phyloP scores from a whole-genome alignment of 1,140 invertebrate genomes.

The Diachasma alloeum region DNA sequence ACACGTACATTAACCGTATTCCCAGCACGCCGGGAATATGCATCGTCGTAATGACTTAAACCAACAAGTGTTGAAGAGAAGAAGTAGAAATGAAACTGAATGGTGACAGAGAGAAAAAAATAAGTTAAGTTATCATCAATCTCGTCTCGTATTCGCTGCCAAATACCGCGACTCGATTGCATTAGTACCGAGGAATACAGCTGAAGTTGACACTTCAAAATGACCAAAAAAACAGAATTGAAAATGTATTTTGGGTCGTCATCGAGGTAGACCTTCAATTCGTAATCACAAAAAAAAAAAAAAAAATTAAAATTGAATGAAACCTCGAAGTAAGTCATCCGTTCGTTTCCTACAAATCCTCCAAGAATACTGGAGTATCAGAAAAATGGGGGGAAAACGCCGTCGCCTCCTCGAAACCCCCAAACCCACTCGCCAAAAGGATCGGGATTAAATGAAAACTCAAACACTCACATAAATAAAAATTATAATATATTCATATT shows the following conservation, averaged over 20 bases:
- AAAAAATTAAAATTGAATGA: not conserved
- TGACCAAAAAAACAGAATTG: not conserved
- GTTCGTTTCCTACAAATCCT: no score
- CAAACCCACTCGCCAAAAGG: no score
- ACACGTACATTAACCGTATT: slow-evolving; percentile 51
- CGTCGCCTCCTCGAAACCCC: no score
- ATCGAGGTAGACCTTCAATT: not conserved
- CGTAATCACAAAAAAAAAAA: not conserved
- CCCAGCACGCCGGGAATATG: slow-evolving; percentile 42
- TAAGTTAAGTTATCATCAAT: not conserved
- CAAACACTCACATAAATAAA: slow-evolving; percentile 29
- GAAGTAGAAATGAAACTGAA: not conserved
- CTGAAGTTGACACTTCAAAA: not conserved
- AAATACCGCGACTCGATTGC: not conserved
- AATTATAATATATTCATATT: slow-evolving; percentile 33
- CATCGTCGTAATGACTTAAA: slow-evolving; percentile 10
- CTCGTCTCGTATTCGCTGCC: not conserved
- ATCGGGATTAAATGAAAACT: not conserved
- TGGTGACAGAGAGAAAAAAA: not conserved
- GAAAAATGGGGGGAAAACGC: no score
- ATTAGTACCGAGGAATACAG: not conserved
- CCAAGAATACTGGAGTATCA: no score
- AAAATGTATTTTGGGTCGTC: slow-evolving; percentile 3
- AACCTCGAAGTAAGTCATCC: slow-evolving; percentile 1
- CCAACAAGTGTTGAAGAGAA: not conserved